phyloP scores from a whole-genome alignment of 2,888 invertebrate species.

The Portevinia maculata region DNA sequence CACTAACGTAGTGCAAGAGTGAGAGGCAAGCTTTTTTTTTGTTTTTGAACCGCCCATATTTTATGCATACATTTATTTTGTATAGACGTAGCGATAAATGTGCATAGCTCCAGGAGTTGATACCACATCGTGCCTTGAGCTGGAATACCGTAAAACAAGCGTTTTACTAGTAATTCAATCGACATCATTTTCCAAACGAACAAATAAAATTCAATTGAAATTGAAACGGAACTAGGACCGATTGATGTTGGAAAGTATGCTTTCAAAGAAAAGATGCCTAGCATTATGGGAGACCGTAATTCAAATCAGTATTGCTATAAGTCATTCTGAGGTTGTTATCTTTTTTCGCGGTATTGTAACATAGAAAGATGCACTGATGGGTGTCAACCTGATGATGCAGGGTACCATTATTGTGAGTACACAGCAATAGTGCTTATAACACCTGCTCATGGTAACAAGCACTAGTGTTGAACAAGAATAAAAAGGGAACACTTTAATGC shows the following conservation, averaged over 20 bases:
- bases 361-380: too few species aligned
- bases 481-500: too few species aligned
- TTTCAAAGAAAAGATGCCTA: not conserved
- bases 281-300: not conserved
- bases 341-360: too few species aligned
- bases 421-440: too few species aligned
- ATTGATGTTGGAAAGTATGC: slow-evolving; percentile 6
- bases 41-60: slow-evolving; percentile 25
- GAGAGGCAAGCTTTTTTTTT: slow-evolving; percentile 17
- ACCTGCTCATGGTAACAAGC: too few species aligned
- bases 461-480: too few species aligned
- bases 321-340: slow-evolving; percentile 15
- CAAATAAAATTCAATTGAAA: slow-evolving; percentile 33
- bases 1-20: slow-evolving; percentile 40
- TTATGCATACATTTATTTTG: not conserved
- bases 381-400: too few species aligned
- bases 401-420: too few species aligned
- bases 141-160: slow-evolving; percentile 26
- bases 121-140: slow-evolving; percentile 11
- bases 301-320: slow-evolving; percentile 15
- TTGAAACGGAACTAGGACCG: slow-evolving; percentile 39
- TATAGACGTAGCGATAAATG: slow-evolving; percentile 47
- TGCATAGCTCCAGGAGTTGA: slow-evolving; percentile 24
- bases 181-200: slow-evolving; percentile 27
- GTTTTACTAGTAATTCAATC: slow-evolving; percentile 22